Evolutionary conservation across 2,113 vertebrate species (phyloP), one percentile per base, ranked within the genome.

Genomic region (Pluvialis apricaria): DNA sequence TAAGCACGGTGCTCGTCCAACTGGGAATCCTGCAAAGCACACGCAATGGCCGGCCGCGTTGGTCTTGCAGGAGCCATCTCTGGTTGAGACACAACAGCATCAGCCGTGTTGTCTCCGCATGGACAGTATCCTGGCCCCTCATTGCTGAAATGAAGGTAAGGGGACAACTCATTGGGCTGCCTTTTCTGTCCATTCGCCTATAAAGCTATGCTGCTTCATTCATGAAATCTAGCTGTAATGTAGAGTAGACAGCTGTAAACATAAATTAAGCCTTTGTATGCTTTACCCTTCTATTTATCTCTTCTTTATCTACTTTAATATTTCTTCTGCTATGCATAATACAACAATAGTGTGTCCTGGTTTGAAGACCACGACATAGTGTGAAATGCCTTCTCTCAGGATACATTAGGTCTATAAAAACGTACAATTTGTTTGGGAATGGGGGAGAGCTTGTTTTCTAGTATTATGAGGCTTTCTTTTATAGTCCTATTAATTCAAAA

Each of bases 21-120:
- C 70, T 60, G 34, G n/a, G 24, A 94, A 85, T 40, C 40, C 70
- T 42, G 15, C 52, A 62, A 51, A 86, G 79, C 60, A 42, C 0
- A 0, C 0, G 2, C 1, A 0, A 78, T 17, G 16, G 20, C 71
- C 0, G 0, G 24, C 21, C 3, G 0, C 2, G 5, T 3, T 49
- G 68, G 19, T 49, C 42, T 29, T 42, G n/a, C 68, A 70, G 38
- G 72, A 95, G n/a, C 58, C 51, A 16, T 25, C 58, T 57, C 40
- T 45, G 54, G 10, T 4, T 36, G 64, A 66, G 29, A 57, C 62
- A 82, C 20, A 72, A 17, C 8, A 62, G n/a, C 38, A 38, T 6
- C n/a, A 51, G 22, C 6, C 34, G 2, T 8, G 6, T 14, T 31
- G 38, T 21, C 71, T 57, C 18, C 3, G 5, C 11, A 49, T 1